Conservation (phyloP, 2,113 vertebrate species). For the Phaetusa simplex region DNA sequence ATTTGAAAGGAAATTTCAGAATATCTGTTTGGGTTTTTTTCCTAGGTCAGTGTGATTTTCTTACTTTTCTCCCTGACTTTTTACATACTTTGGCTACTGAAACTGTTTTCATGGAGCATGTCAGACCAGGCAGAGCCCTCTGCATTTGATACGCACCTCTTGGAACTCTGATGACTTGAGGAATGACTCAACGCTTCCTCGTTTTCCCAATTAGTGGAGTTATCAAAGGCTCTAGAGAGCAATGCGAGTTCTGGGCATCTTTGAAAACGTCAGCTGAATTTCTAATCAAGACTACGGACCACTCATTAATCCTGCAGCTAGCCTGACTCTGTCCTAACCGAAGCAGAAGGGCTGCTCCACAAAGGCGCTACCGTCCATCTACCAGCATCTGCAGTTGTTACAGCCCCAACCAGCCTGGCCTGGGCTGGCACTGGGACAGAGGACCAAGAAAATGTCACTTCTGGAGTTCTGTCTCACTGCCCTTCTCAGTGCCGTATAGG, state of each 20-base stretch:
- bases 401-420: background rate
- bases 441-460: background rate
- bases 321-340: background rate
- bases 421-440: background rate
- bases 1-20: background rate
- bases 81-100: background rate
- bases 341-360: background rate
- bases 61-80: background rate
- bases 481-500: background rate
- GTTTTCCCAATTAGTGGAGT: background rate
- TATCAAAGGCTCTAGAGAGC: background rate
- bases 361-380: rapidly evolving
- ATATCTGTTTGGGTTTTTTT: background rate
- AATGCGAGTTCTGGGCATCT: background rate
- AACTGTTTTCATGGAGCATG: background rate
- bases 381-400: background rate
- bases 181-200: rapidly evolving
- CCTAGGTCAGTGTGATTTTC: background rate
- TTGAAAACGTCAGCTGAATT: background rate
- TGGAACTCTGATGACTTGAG: background rate
- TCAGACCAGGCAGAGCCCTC: background rate
- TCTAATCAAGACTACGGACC: background rate
- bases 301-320: background rate
- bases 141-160: background rate
- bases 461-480: background rate